These are phyloP conservation scores for Melanerpes aurifrons DNA, from an alignment of 2,113 vertebrate genomes.

Conservation along the genomic window DNA sequence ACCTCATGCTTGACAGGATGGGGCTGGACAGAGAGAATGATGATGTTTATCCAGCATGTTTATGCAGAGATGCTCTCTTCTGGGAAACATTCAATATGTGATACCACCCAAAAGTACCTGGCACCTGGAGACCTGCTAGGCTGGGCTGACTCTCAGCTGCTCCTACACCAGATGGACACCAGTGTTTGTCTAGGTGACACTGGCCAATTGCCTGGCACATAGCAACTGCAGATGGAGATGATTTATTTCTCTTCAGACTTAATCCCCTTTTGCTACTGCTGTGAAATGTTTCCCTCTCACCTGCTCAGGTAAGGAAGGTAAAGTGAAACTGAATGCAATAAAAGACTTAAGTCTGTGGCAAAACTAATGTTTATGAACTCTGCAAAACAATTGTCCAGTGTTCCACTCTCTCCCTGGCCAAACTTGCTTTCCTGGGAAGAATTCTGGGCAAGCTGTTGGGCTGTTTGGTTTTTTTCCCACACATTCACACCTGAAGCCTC, in stretches of 20 bases:
- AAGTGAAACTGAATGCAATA: neutral
- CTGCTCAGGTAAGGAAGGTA: neutral
- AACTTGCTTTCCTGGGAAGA: neutral
- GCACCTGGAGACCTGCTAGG: neutral
- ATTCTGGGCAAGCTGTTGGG: neutral
- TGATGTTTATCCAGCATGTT: neutral
- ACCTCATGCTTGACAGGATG: neutral
- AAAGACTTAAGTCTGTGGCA: neutral
- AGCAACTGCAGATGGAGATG: neutral
- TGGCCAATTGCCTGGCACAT: neutral
- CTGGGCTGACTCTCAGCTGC: neutral
- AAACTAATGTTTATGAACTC: neutral
- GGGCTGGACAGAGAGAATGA: neutral
- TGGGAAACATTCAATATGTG: neutral
- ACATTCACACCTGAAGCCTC: neutral
- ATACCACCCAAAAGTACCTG: conserved; percentile 13
- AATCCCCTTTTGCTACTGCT: neutral
- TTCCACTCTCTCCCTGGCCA: neutral
- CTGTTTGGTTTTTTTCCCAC: neutral
- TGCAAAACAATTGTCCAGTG: neutral
- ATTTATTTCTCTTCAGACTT: neutral
- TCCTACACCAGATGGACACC: neutral
- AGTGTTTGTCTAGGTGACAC: neutral
- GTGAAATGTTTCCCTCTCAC: neutral
- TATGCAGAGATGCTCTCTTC: neutral